Evolutionary conservation across 2,797 vertebrate species (phyloP).

Genomic region (Alectoris magna): DNA sequence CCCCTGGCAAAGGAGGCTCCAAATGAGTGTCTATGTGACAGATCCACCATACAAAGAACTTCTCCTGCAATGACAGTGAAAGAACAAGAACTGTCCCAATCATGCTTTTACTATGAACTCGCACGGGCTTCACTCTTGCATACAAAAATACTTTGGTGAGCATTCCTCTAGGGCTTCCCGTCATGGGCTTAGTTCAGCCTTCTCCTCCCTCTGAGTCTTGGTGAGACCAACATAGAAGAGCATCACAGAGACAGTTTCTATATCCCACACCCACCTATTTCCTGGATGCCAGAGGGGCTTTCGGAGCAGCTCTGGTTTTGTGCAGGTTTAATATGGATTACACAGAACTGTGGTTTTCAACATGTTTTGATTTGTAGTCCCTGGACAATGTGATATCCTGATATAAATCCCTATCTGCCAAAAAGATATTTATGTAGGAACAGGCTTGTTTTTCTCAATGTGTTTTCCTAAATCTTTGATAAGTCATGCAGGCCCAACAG

Average conservation of each 20-base stretch:
- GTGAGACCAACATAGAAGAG: background rate
- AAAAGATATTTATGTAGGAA: background rate
- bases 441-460: background rate
- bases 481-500: background rate
- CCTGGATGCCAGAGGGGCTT: background rate
- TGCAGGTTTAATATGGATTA: background rate
- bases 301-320: background rate
- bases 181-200: background rate
- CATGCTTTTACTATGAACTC: background rate
- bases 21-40: background rate
- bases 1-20: too few species aligned
- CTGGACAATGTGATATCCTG: background rate
- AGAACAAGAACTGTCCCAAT: background rate
- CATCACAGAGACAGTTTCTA: rapidly evolving
- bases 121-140: background rate
- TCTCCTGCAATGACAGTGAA: background rate
- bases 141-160: background rate
- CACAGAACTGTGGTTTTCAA: background rate
- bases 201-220: background rate
- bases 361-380: background rate
- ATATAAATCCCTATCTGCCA: background rate
- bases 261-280: background rate
- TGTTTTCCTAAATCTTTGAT: background rate
- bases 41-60: background rate
- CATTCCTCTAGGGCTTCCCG: background rate